Evolutionary conservation across 2,113 vertebrate genomes (phyloP), one percentile per base, ranked within the genome.

Genomic region (Melanotaenia duboulayi): DNA sequence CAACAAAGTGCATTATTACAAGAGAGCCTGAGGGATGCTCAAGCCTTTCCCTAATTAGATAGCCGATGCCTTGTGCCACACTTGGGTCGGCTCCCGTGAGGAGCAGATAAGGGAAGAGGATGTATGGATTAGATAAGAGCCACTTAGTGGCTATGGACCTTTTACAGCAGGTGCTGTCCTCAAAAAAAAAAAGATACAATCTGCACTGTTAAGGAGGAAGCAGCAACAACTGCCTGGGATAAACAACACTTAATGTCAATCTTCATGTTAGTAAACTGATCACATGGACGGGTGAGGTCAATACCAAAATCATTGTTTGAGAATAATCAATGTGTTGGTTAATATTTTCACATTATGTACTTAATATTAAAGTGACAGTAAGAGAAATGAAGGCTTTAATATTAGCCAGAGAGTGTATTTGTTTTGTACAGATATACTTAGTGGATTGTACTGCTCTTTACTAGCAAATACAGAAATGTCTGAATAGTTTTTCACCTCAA

Each of bases 71-170:
- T 80, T 87, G 72, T 76, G 72, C 83, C 74, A 82, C 73, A 80
- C 82, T 86, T 79, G 80, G 83, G 74, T 22, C 20, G 4, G 40
- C 69, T 71, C 56, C 74, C 79, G 56, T 69, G 81, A 85, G 78
- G 69, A 85, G 79, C 73, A 56, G 87, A 88, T 86, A 84, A 87
- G 62, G 82, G 60, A 90, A 71, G 81, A 79, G 80, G 80, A 87
- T 81, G 89, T 80, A 88, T 91, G 85, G 89, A 92, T 91, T 88
- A 91, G 86, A 90, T 83, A 80, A 89, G 82, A 82, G 78, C 82
- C 86, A 88, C 86, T 89, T 87, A 87, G 81, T 23, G 72, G 73
- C 50, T 66, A 74, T 49, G 19, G 58, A 57, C 17, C 56, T 56
- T 88, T 82, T 65, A 74, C 25, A 64, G 57, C 74, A 78, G 78